phyloP scores from a whole-genome alignment of 2,888 invertebrate species.

The Stenurella melanura region DNA sequence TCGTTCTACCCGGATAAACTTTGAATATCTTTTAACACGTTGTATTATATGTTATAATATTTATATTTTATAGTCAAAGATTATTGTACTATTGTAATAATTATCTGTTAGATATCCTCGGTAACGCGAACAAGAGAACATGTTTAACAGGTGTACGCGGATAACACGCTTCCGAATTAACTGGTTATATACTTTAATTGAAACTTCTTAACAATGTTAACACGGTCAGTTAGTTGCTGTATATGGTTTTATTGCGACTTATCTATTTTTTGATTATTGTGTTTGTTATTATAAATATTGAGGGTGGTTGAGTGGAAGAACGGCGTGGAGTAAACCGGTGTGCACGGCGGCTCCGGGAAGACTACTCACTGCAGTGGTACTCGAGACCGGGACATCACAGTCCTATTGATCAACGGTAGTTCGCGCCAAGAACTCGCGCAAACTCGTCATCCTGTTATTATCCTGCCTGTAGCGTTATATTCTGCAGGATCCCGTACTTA shows the following conservation, averaged over 20 bases:
- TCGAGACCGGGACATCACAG: conserved; percentile 66
- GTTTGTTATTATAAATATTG: conserved; percentile 46
- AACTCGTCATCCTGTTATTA: conserved; percentile 55
- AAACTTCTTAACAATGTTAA: conserved; percentile 17
- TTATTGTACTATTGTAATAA: conserved; percentile 43
- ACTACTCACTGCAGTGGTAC: conserved; percentile 67
- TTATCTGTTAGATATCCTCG: background rate
- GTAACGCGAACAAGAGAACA: conserved; percentile 21
- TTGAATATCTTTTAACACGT: conserved; percentile 34
- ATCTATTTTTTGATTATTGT: conserved; percentile 49
- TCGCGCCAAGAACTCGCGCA: conserved; percentile 67
- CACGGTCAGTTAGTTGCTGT: background rate
- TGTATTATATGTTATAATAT: conserved; percentile 16
- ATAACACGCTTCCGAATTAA: background rate
- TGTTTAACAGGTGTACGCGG: conserved; percentile 35
- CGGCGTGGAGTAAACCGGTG: conserved; percentile 60
- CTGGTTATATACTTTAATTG: conserved; percentile 12
- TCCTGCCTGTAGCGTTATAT: conserved; percentile 47
- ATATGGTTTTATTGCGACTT: conserved; percentile 18
- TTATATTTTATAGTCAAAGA: conserved; percentile 40
- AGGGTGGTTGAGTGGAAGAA: conserved; percentile 60
- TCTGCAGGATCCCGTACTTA: conserved; percentile 47
- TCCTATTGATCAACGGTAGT: conserved; percentile 66
- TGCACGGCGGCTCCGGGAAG: conserved; percentile 67
- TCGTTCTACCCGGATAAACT: conserved; percentile 28